Evolutionary conservation across 2,797 vertebrate species (phyloP), one percentile per base, ranked within the genome.

Genomic region (Champsocephalus esox): DNA sequence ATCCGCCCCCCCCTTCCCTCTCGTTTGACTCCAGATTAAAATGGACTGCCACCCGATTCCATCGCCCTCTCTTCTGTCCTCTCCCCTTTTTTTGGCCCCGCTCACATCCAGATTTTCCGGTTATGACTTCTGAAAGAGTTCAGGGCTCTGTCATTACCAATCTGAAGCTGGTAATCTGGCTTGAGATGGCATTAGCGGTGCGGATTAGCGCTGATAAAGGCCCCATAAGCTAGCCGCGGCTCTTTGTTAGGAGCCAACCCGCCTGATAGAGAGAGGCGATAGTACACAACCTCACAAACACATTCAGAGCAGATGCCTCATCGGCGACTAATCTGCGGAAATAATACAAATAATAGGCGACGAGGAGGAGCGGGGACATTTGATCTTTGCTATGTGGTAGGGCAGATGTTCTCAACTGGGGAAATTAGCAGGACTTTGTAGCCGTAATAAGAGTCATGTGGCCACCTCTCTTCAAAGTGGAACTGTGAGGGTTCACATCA

Each of bases 161-260:
- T 93, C 87, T 92, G 88, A 93, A 87, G 89, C 85, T 77, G 86
- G 91, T 95, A 95, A 95, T 95, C 94, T 95, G 90, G 89, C 92
- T 87, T 91, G 92, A 93, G 93, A 93, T 92, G 92, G 93, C 93
- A 95, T 96, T 95, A 95, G 87, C 56, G 57, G 77, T 17, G 66
- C 38, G 91, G 94, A 95, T 95, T 95, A 95, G 85, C 63, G 61
- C 86, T 91, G 94, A 95, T 95, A 94, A 94, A 94, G 92, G 88
- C 88, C 83, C 90, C 86, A 80, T 95, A 95, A 95, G 71, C 92
- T 93, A 89, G 85, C 84, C 82, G 21, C 51, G 34, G 91, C 88
- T 92, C 92, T 96, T 95, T 95, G 94, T 95, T 93, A 69, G 89
- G 90, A 86, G 79, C 85, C 84, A 82, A 87, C 83, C 65, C 84